phyloP scores from a whole-genome alignment of 2,113 vertebrate genomes.

The Chlorodrepanis virens region DNA sequence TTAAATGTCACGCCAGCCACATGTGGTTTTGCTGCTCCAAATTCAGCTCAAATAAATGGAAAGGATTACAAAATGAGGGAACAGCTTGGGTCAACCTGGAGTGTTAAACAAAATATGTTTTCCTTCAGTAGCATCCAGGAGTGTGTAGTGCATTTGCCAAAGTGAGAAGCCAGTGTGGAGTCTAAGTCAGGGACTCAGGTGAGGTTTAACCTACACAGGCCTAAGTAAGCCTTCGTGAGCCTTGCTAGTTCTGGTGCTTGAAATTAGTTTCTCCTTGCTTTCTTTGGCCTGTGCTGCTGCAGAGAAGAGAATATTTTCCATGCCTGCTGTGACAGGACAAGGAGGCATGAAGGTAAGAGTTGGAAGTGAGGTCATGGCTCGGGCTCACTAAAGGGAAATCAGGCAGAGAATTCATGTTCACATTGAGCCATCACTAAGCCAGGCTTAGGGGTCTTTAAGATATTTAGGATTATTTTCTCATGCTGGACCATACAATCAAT shows the following conservation, averaged over 20 bases:
- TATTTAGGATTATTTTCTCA: not conserved
- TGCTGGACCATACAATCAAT: not conserved
- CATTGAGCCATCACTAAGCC: not conserved
- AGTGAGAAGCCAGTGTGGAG: not conserved
- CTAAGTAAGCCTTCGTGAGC: not conserved
- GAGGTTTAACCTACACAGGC: not conserved
- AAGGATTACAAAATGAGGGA: constrained; percentile 56
- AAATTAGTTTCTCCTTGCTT: not conserved
- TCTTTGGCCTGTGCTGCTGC: not conserved
- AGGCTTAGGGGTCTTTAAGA: not conserved
- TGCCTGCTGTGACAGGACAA: not conserved
- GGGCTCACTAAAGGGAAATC: not conserved
- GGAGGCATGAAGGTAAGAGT: not conserved
- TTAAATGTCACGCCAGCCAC: constrained; percentile 60
- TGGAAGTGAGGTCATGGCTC: not conserved
- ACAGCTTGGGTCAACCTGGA: constrained; percentile 45
- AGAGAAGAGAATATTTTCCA: not conserved
- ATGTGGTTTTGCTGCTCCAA: constrained; percentile 65
- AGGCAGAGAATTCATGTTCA: not conserved
- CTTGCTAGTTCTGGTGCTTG: not conserved
- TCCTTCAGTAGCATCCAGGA: constrained; percentile 9
- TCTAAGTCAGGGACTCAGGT: not conserved
- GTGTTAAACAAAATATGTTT: constrained; percentile 25
- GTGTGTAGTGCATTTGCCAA: not conserved
- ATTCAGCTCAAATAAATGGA: constrained; percentile 44